Conservation (phyloP, 2,113 vertebrate genomes). For the Zootoca vivipara region DNA sequence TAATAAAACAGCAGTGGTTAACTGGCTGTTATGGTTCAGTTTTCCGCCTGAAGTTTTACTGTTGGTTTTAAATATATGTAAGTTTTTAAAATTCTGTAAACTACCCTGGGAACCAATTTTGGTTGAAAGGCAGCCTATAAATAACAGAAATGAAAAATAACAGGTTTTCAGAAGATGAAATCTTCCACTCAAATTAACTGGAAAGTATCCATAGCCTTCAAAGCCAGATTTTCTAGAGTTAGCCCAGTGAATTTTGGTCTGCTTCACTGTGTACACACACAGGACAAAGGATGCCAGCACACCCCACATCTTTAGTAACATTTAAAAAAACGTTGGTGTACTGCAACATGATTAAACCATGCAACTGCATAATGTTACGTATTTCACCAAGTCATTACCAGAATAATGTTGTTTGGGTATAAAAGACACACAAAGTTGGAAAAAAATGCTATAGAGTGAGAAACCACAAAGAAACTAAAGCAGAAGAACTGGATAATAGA, state of each 20-base stretch:
- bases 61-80: neutral
- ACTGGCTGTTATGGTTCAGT: neutral
- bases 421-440: neutral
- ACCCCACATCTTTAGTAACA: neutral
- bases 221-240: neutral
- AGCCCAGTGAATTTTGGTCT: neutral
- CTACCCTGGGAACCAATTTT: too few species aligned
- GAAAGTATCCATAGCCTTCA: neutral
- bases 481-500: neutral
- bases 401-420: neutral
- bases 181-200: neutral
- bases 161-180: neutral
- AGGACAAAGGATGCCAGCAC: neutral
- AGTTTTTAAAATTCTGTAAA: neutral
- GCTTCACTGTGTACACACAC: neutral
- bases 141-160: too few species aligned
- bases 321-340: neutral
- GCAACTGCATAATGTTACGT: neutral
- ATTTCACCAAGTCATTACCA: neutral
- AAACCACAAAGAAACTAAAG: neutral
- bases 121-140: too few species aligned
- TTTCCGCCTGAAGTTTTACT: neutral
- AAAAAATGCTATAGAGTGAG: neutral
- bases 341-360: neutral
- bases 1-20: neutral